Percentiles rank a stretch among this genome's conserved stretches.
Evolutionary conservation across 2,113 vertebrate species (phyloP).

Genomic region (Mormoops blainvillei): DNA sequence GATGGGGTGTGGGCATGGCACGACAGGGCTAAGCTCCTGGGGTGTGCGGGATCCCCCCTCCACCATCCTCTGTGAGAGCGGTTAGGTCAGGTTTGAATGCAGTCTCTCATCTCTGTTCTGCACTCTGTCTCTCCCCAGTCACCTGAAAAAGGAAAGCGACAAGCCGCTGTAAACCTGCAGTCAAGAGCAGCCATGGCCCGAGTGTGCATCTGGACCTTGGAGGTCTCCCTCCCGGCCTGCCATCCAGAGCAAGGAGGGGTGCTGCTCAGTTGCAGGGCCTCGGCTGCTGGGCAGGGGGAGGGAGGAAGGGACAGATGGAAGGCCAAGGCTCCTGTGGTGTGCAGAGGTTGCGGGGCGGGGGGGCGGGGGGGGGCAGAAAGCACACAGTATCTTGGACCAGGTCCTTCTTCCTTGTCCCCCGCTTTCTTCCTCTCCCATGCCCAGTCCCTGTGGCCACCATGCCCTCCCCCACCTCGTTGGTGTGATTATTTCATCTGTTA

Average conservation of each 20-base stretch:
- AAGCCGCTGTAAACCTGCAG: slow-evolving; percentile 90
- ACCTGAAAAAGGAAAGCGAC: slow-evolving; percentile 99
- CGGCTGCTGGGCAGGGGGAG: slow-evolving; percentile 47
- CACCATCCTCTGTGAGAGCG: not conserved
- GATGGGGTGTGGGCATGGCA: not conserved
- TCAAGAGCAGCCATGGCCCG: slow-evolving; percentile 11
- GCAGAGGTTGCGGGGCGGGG: slow-evolving; percentile 48
- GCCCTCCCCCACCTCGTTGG: slow-evolving; percentile 63
- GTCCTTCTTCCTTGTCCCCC: slow-evolving; percentile 35
- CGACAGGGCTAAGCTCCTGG: not conserved
- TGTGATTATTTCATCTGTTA: slow-evolving; percentile 83
- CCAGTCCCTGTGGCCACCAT: slow-evolving; percentile 26
- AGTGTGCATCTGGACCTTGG: slow-evolving; percentile 23
- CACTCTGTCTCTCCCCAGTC: slow-evolving; percentile 79
- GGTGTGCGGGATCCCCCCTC: not conserved
- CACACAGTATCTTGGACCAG: slow-evolving; percentile 64
- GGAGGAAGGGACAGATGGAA: slow-evolving; percentile 30
- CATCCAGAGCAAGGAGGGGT: slow-evolving; percentile 37
- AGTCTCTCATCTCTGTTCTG: not conserved
- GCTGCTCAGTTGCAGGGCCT: slow-evolving; percentile 27
- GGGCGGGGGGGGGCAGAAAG: slow-evolving; percentile 52
- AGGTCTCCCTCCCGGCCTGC: slow-evolving; percentile 5
- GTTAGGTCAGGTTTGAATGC: not conserved
- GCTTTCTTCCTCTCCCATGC: not conserved
- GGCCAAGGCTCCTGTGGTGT: slow-evolving; percentile 42